Percentiles rank a stretch among this genome's conserved stretches.
These are phyloP conservation scores for Hypsibius dujardini DNA, from an alignment of 1,140 invertebrate genomes.

Conservation along the genomic window DNA sequence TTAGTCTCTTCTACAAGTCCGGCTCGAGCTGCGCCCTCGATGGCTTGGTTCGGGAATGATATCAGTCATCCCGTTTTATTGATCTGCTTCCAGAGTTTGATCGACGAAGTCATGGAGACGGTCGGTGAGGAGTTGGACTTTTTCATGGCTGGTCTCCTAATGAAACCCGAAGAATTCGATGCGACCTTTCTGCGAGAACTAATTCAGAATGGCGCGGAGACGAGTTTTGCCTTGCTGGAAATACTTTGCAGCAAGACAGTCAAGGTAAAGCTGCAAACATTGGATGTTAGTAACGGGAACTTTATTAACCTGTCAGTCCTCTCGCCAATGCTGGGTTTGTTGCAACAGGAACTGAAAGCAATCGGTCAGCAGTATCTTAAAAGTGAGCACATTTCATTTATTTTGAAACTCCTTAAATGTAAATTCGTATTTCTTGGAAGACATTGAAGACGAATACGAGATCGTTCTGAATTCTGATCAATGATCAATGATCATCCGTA, in stretches of 20 bases:
- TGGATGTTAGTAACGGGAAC: neutral
- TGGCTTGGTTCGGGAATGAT: too few relatives aligned
- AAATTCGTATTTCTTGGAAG: too few relatives aligned
- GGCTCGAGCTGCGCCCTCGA: too few relatives aligned
- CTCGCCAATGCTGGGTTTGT: neutral
- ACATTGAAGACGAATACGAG: too few relatives aligned
- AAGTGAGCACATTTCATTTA: neutral
- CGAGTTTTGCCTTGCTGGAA: constrained; percentile 16
- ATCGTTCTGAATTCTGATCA: neutral
- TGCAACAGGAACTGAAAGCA: neutral
- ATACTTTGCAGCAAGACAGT: constrained; percentile 14
- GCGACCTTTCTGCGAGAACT: constrained; percentile 15
- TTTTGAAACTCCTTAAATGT: too few relatives aligned
- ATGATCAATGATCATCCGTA: neutral
- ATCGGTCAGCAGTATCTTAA: constrained; percentile 10
- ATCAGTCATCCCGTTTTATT: neutral
- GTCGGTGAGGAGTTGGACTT: constrained; percentile 5
- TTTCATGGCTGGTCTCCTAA: constrained; percentile 7
- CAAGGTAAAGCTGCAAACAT: neutral
- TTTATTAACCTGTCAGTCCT: neutral
- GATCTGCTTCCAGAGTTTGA: neutral
- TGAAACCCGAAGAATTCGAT: constrained; percentile 1
- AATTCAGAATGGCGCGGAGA: neutral
- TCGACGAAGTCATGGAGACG: constrained; percentile 15
- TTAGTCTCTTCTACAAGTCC: too few relatives aligned